These are phyloP conservation scores for Pseudomyrmex flavicornis DNA, from an alignment of 1,140 invertebrate species.

Conservation along the genomic window DNA sequence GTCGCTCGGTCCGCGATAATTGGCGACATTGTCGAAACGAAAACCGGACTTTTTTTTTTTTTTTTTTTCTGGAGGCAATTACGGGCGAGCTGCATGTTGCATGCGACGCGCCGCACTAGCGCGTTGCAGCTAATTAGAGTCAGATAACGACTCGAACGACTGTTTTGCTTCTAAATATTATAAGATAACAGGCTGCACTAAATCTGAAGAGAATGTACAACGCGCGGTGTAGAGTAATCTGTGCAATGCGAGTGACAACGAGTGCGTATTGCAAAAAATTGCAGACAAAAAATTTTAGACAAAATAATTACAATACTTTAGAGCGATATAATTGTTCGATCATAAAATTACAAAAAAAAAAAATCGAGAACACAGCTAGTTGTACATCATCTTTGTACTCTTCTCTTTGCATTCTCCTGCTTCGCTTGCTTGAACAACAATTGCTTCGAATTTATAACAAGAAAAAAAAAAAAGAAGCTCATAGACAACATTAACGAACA, in stretches of 20 bases:
- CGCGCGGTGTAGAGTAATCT: background rate
- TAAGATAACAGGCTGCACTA: constrained; percentile 19
- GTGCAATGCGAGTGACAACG: background rate
- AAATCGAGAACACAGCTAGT: too few relatives aligned
- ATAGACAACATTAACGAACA: too few relatives aligned
- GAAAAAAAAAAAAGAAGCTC: too few relatives aligned
- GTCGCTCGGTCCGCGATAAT: constrained; percentile 34
- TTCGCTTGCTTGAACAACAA: too few relatives aligned
- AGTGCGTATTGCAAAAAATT: background rate
- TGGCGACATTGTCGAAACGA: constrained; percentile 3
- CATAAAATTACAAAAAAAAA: too few relatives aligned
- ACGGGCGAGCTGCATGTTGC: constrained; percentile 1
- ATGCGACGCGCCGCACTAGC: background rate
- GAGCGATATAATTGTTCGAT: too few relatives aligned
- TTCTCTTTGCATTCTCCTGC: too few relatives aligned
- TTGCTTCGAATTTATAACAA: too few relatives aligned
- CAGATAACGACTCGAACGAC: constrained; percentile 9
- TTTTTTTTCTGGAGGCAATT: constrained; percentile 44
- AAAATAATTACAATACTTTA: too few relatives aligned
- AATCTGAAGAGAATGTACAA: constrained; percentile 1
- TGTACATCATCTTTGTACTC: too few relatives aligned
- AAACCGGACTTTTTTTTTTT: constrained; percentile 16
- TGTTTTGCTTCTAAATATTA: constrained; percentile 23
- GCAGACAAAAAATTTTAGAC: too few relatives aligned
- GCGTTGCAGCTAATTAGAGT: constrained; percentile 43